Conservation (phyloP, 1,140 invertebrate genomes). For the Mactra quadrangularis region DNA sequence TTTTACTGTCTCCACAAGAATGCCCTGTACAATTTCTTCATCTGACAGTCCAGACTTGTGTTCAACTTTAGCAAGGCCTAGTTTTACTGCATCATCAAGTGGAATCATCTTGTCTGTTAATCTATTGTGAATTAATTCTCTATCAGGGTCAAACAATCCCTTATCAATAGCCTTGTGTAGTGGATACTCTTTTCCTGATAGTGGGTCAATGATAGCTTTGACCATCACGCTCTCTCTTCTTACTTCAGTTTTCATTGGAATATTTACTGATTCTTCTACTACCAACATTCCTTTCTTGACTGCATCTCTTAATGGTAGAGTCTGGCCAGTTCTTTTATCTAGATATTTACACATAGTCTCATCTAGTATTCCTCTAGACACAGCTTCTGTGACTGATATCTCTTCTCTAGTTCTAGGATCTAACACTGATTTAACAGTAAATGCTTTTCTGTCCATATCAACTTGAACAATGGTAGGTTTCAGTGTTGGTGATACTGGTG, state of each 20-base stretch:
- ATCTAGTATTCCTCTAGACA: slow-evolving; percentile 88
- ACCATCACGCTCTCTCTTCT: slow-evolving; percentile 91
- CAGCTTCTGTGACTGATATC: slow-evolving; percentile 92
- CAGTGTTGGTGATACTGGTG: slow-evolving; percentile 28
- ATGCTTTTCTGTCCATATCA: slow-evolving; percentile 65
- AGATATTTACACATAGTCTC: slow-evolving; percentile 78
- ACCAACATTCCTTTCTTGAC: slow-evolving; percentile 83
- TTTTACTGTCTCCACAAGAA: slow-evolving; percentile 73
- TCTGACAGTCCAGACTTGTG: slow-evolving; percentile 79
- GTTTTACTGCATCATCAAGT: slow-evolving; percentile 88
- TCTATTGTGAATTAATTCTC: slow-evolving; percentile 78
- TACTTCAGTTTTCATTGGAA: slow-evolving; percentile 90
- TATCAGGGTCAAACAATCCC: slow-evolving; percentile 84
- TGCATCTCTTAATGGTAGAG: slow-evolving; percentile 92
- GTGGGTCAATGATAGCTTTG: slow-evolving; percentile 76
- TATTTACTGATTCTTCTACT: slow-evolving; percentile 58
- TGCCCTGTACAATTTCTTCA: slow-evolving; percentile 70
- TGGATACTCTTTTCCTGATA: slow-evolving; percentile 88
- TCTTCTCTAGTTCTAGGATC: slow-evolving; percentile 90
- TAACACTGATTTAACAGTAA: slow-evolving; percentile 89
- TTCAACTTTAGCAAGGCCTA: slow-evolving; percentile 77
- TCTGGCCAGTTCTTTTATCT: slow-evolving; percentile 91
- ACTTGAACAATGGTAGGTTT: slow-evolving; percentile 59
- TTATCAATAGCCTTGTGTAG: slow-evolving; percentile 92
- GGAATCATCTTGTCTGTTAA: slow-evolving; percentile 76